A percentile compares a stretch with the other conserved stretches of the same genome.
phyloP scores from a whole-genome alignment of 2,888 invertebrate species.

The Acanthosepion pharaonis region DNA sequence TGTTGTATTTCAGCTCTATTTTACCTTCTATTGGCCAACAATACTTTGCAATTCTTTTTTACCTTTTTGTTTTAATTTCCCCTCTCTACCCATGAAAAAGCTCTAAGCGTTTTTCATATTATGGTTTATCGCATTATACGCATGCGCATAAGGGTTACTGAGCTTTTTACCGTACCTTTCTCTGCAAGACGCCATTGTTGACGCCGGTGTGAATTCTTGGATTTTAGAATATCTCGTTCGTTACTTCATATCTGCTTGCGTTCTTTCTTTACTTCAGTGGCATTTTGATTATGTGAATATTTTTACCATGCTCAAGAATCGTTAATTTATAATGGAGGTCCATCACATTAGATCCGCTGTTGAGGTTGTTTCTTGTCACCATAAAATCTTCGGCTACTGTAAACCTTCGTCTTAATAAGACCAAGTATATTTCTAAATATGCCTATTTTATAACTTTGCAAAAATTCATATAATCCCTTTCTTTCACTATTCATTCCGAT shows the following conservation, averaged over 20 bases:
- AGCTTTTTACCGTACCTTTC: neutral
- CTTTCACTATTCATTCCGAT: neutral
- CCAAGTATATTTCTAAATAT: neutral
- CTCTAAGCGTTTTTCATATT: neutral
- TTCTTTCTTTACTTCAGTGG: neutral
- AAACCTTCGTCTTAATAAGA: neutral
- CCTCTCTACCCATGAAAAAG: neutral
- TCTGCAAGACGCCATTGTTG: neutral
- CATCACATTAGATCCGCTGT: neutral
- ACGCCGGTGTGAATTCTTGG: neutral
- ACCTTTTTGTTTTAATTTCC: neutral
- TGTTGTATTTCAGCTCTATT: neutral
- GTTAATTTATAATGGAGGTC: neutral
- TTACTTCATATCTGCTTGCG: neutral
- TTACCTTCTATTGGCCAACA: neutral
- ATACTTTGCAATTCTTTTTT: no score
- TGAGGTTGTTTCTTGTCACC: neutral
- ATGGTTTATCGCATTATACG: neutral
- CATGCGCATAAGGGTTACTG: neutral
- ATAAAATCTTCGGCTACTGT: neutral
- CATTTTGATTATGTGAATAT: neutral
- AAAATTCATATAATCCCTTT: neutral
- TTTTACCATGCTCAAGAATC: neutral
- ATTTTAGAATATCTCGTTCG: neutral
- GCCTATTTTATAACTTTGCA: neutral